Conservation (phyloP, 2,888 invertebrate genomes). For the Alloscopus bannaensis region DNA sequence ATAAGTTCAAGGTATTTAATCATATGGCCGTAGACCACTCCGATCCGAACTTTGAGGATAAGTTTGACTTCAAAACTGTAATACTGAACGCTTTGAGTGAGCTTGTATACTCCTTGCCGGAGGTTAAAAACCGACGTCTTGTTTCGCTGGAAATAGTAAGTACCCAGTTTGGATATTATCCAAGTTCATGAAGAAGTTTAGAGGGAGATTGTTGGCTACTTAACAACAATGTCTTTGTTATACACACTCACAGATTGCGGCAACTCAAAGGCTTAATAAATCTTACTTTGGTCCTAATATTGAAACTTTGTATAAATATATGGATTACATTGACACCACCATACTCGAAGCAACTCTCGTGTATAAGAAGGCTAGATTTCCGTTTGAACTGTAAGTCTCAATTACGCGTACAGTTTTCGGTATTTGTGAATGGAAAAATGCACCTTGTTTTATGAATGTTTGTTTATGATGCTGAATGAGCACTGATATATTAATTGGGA, state of each 20-base stretch:
- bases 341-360: conserved; percentile 29
- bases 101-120: conserved; percentile 46
- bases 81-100: conserved; percentile 53
- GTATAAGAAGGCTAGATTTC: conserved; percentile 38
- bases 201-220: not conserved
- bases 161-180: no score
- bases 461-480: conserved; percentile 14
- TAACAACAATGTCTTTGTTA: no score
- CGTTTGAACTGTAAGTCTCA: conserved; percentile 49
- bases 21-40: conserved; percentile 44
- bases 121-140: conserved; percentile 30
- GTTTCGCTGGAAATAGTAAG: conserved; percentile 53
- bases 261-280: conserved; percentile 47
- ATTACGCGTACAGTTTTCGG: no score
- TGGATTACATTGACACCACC: conserved; percentile 45
- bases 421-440: no score
- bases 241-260: conserved; percentile 37
- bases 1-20: conserved; percentile 53
- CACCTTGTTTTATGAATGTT: no score
- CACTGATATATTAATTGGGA: not conserved
- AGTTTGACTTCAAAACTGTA: conserved; percentile 50
- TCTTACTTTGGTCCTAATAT: conserved; percentile 49
- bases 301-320: conserved; percentile 36
- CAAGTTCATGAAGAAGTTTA: no score
- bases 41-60: conserved; percentile 25